Evolutionary conservation across 37 sponge, comb jelly and placozoan genomes (phyloP), one percentile per base, ranked within the genome.

Genomic region (Geodia barretti): DNA sequence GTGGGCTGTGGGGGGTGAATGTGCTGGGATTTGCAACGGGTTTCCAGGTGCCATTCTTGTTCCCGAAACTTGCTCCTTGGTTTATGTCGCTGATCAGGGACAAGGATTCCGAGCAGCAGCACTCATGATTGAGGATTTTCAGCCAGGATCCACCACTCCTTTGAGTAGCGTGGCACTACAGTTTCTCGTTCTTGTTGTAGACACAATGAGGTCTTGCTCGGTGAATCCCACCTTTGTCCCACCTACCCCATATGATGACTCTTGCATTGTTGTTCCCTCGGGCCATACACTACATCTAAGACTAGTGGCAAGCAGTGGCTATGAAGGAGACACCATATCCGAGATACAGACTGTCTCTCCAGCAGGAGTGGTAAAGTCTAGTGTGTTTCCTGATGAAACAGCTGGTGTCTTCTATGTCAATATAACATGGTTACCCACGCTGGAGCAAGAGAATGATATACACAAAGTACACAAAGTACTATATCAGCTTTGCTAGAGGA

Each of bases 1-100:
- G 77, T 85, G 85, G 85, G 78, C 69, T 40, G 36, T 37, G 2
- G 65, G 72, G 17, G 9, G 32, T 30, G 87, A 87, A 43, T 87
- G 87, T 80, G 76, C 64, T 38, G 81, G 87, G 1, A 61, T 87
- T 43, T 87, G 87, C 68, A 25, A 75, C 4, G 14, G 61, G 5
- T 86, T 86, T 42, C 80, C 86, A 41, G 86, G 80, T 1, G 86
- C 86, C 30, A n/a, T 47, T 28, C 68, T 86, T 42, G 35, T 79
- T 86, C 7, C 54, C 8, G 37, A 36, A 3, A 60, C 68, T 5
- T 85, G 85, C 35, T 21, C 19, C 28, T 59, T 85, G 14, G 33
- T 0, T 2, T 85, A 85, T 38, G 30, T 60, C 28, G 85, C 85
- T 24, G 62, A 41, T 70, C 30, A 41, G 4, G 72, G 72, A 29